phyloP scores from a whole-genome alignment of 2,797 vertebrate species.

The Menidia menidia region DNA sequence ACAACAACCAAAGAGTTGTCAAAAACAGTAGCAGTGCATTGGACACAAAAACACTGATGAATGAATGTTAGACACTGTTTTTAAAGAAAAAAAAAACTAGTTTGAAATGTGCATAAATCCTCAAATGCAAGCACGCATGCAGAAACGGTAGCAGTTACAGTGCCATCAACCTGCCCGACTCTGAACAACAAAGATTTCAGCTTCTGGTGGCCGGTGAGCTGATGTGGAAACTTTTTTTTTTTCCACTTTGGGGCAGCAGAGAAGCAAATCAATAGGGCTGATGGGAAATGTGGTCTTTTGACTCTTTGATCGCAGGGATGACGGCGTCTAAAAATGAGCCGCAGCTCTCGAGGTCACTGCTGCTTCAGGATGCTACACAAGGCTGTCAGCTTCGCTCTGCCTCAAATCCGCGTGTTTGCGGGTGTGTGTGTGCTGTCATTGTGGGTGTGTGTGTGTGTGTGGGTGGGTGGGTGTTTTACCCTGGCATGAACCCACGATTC shows the following conservation, averaged over 20 bases:
- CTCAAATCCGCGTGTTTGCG: constrained; percentile 11
- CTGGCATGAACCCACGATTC: constrained; percentile 27
- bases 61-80: no score
- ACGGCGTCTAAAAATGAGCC: background rate
- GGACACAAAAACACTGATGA: no score
- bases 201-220: background rate
- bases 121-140: no score
- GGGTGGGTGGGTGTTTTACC: constrained; percentile 15
- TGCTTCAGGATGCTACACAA: constrained; percentile 10
- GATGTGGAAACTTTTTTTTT: background rate
- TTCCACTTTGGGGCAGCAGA: background rate
- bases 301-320: background rate
- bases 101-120: no score
- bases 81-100: no score
- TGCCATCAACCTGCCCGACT: background rate
- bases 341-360: constrained; percentile 24
- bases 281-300: constrained; percentile 41
- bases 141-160: background rate
- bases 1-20: no score
- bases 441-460: background rate
- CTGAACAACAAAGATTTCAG: background rate
- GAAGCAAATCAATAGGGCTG: constrained; percentile 1
- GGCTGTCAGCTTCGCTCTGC: constrained; percentile 41
- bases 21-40: no score
- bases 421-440: background rate